These are phyloP conservation scores for Pipa parva DNA, from an alignment of 2,113 vertebrate species.

Conservation along the genomic window DNA sequence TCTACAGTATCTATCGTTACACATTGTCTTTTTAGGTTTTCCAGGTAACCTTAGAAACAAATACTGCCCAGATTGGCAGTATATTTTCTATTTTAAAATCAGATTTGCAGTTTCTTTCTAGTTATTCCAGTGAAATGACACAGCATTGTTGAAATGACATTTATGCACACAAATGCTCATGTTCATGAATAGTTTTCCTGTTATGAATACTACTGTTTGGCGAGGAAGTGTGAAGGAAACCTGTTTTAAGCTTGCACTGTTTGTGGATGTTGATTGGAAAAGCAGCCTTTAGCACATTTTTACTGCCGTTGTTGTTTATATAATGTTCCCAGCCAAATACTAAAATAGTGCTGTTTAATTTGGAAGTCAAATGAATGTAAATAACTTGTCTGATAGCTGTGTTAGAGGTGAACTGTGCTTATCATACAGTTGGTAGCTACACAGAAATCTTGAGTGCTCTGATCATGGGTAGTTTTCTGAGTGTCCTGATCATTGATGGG, in stretches of 20 bases:
- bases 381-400: not conserved
- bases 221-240: constrained; percentile 23
- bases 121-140: no score
- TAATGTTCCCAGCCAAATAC: not conserved
- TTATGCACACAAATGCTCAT: not conserved
- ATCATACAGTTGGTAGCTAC: no score
- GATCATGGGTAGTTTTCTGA: no score
- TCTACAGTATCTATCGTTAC: no score
- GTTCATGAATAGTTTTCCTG: not conserved
- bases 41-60: no score
- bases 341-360: constrained; percentile 7
- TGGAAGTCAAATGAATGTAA: not conserved
- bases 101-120: no score
- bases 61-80: no score
- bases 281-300: not conserved
- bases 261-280: not conserved
- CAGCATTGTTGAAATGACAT: no score
- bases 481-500: no score
- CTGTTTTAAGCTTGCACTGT: not conserved
- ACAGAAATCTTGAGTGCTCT: no score
- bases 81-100: no score
- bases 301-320: constrained; percentile 8
- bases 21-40: no score
- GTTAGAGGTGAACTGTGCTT: not conserved
- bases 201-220: not conserved